Percentiles rank a stretch among this genome's conserved stretches.
Evolutionary conservation across 1,140 invertebrate genomes (phyloP).

Genomic region (Trichonephila clavipes): DNA sequence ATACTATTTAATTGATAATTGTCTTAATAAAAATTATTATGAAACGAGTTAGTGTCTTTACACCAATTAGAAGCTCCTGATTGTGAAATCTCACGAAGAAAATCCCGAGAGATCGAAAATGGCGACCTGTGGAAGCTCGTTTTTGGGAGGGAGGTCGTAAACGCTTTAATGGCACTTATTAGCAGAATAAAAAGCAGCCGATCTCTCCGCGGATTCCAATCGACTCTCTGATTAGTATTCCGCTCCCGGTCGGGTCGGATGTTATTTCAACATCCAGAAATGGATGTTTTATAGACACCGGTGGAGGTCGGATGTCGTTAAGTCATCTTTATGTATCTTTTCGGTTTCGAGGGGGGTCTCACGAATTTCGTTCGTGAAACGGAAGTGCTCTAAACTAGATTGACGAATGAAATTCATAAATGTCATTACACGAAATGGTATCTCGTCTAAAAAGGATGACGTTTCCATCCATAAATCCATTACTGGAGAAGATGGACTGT

Average conservation of each 20-base stretch:
- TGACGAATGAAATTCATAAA: constrained; percentile 38
- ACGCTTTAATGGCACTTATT: constrained; percentile 22
- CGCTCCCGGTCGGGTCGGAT: not conserved
- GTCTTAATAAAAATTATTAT: too few species aligned
- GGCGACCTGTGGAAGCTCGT: constrained; percentile 5
- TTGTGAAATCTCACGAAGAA: too few species aligned
- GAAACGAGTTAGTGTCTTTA: too few species aligned
- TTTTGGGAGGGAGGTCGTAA: not conserved
- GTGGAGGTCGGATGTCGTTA: constrained; percentile 42
- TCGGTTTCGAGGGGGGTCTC: constrained; percentile 4
- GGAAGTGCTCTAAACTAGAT: constrained; percentile 14
- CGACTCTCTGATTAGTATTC: constrained; percentile 42
- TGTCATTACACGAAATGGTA: not conserved
- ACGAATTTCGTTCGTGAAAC: not conserved
- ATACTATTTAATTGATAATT: too few species aligned
- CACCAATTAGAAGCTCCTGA: too few species aligned
- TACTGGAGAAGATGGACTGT: not conserved
- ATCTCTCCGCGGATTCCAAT: not conserved
- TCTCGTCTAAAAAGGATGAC: not conserved
- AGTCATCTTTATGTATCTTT: constrained; percentile 40
- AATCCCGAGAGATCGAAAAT: not conserved
- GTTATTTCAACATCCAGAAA: constrained; percentile 39
- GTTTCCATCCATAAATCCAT: constrained; percentile 56
- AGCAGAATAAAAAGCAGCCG: constrained; percentile 24
- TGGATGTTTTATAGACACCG: constrained; percentile 53